These are phyloP conservation scores for Tetramorium alpestre DNA, from an alignment of 1,140 invertebrate genomes.

Conservation along the genomic window DNA sequence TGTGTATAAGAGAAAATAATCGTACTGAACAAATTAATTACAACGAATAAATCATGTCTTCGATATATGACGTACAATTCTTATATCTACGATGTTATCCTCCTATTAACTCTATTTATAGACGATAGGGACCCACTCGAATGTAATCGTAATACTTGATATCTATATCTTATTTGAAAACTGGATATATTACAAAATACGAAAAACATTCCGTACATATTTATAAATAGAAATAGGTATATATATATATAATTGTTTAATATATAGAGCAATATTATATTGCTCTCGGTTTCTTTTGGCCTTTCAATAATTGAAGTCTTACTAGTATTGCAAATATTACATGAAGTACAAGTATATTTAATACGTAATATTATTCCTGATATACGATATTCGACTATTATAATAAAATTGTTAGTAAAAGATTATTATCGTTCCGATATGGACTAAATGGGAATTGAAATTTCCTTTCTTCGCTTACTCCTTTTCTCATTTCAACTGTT, in stretches of 20 bases:
- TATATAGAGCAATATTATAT: constrained; percentile 36
- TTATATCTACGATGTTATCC: constrained; percentile 14
- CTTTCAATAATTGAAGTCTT: constrained; percentile 47
- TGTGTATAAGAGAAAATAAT: constrained; percentile 7
- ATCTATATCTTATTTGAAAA: constrained; percentile 27
- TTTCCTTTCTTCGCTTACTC: constrained; percentile 60
- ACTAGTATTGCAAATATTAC: constrained; percentile 22
- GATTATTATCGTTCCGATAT: constrained; percentile 31
- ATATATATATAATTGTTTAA: constrained; percentile 37
- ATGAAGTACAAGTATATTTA: constrained; percentile 12
- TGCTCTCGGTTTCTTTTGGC: constrained; percentile 45
- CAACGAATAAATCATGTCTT: not conserved
- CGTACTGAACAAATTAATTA: not conserved
- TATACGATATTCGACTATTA: constrained; percentile 2
- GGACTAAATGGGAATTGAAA: constrained; percentile 58
- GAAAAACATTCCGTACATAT: constrained; percentile 41
- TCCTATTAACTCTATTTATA: constrained; percentile 16
- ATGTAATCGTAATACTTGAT: constrained; percentile 30
- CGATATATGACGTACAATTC: not conserved
- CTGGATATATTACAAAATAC: constrained; percentile 54
- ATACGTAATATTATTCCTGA: constrained; percentile 38
- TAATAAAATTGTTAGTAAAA: constrained; percentile 33
- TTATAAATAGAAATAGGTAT: constrained; percentile 39
- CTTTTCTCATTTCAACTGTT: constrained; percentile 34
- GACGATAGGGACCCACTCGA: not conserved